These are phyloP conservation scores for Scelioninae gen. 2 DNA, from an alignment of 2,888 invertebrate genomes.

Conservation along the genomic window DNA sequence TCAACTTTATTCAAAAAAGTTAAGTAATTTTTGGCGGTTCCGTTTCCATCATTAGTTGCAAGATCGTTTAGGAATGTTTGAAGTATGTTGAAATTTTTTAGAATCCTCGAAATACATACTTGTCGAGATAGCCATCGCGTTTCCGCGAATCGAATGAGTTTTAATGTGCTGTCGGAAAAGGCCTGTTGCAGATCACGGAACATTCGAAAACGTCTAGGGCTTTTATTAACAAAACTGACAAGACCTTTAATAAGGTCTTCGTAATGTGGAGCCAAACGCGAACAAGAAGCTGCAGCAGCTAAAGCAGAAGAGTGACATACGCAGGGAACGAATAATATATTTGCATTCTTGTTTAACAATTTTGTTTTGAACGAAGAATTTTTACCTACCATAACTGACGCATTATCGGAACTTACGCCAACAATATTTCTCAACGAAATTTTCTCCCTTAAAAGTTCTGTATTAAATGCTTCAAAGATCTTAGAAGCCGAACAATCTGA, in stretches of 20 bases:
- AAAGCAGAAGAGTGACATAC: conserved; percentile 21
- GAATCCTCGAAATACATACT: conserved; percentile 3
- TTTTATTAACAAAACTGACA: not conserved
- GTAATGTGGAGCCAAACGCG: not conserved
- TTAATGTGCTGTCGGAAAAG: no score
- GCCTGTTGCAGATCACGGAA: no score
- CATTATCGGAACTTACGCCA: conserved; percentile 6
- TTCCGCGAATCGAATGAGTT: not conserved
- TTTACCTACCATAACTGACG: conserved; percentile 4
- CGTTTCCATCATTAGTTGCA: not conserved
- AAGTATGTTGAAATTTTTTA: not conserved
- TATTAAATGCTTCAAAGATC: not conserved
- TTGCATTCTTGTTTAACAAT: conserved; percentile 6
- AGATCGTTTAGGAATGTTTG: conserved; percentile 17
- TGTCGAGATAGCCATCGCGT: conserved; percentile 29
- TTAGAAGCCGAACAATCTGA: not conserved
- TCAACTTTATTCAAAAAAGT: conserved; percentile 2
- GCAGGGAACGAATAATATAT: conserved; percentile 6
- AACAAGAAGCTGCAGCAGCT: conserved; percentile 7
- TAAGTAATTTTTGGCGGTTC: not conserved
- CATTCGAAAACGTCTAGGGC: not conserved
- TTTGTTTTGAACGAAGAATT: conserved; percentile 8
- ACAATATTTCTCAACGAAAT: conserved; percentile 2
- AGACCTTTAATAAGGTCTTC: not conserved
- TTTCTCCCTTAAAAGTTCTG: not conserved